Evolutionary conservation across 2,797 vertebrate species (phyloP), one percentile per base, ranked within the genome.

Genomic region (Rhynchotus rufescens): DNA sequence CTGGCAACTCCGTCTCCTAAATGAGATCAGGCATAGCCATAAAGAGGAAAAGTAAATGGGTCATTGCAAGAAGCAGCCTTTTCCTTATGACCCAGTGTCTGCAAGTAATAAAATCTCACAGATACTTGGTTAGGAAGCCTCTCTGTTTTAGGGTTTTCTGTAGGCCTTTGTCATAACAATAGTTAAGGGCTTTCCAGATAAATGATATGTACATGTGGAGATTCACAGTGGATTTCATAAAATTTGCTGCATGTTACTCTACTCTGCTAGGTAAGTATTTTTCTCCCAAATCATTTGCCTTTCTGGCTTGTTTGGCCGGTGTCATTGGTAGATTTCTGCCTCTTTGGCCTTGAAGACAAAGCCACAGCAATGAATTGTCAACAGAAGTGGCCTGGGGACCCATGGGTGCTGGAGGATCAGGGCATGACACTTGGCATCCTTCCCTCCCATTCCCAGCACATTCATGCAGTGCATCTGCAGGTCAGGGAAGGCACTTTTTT

Each of bases 1-100:
- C 86, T 94, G 92, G 93, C 92, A 94, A 62, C 59, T 51, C n/a
- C n/a, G 84, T 89, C 69, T 61, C 86, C 86, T 78, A 93, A 96
- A 80, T 44, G 86, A 90, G 92, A 96, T 56, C 92, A 93, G 79
- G 80, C 81, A 92, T 30, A 78, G 68, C 71, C 81, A 71, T 5
- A 2, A 80, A 90, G 15, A 90, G 90, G 64, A 84, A 80, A 92
- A 80, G 69, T 82, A 94, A 95, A 78, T 4, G 45, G 93, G 76
- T 94, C 84, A 28, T 69, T 87, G 66, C 7, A 4, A 89, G 78
- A 28, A 75, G 59, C 90, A 86, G 84, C 47, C 67, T 89, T 32
- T 95, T 84, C 74, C 83, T 96, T 94, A 40, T 30, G 8, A 76
- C 56, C 44, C 10, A 10, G 67, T n/a, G 32, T 68, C 59, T 67